Percentiles rank a stretch among this genome's conserved stretches.
phyloP scores from a whole-genome alignment of 1,140 invertebrate species.

The Cotesia vestalis region DNA sequence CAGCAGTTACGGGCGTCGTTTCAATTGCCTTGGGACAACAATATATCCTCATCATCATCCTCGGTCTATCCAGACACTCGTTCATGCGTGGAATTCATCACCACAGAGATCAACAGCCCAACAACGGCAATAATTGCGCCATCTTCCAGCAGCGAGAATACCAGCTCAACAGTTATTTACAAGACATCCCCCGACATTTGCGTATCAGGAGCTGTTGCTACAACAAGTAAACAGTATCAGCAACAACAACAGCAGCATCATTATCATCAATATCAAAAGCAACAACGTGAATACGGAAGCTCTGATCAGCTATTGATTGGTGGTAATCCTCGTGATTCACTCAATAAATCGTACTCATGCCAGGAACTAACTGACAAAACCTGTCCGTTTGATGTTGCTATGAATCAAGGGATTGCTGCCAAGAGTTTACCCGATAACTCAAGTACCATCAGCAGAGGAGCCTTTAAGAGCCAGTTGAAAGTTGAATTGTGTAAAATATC shows the following conservation, averaged over 20 bases:
- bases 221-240: too few relatives aligned
- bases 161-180: slow-evolving; percentile 49
- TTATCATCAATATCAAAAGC: too few relatives aligned
- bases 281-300: slow-evolving; percentile 8
- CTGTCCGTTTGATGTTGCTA: slow-evolving; percentile 10
- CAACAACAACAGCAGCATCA: too few relatives aligned
- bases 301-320: slow-evolving; percentile 23
- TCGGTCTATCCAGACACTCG: slow-evolving; percentile 12
- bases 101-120: slow-evolving; percentile 14
- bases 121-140: slow-evolving; percentile 38
- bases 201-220: slow-evolving; percentile 13
- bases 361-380: slow-evolving; percentile 27
- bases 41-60: neutral
- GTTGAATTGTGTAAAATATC: slow-evolving; percentile 30
- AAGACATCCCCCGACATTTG: slow-evolving; percentile 36
- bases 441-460: slow-evolving; percentile 9
- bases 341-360: slow-evolving; percentile 31
- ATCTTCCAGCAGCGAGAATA: slow-evolving; percentile 51
- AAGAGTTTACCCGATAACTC: slow-evolving; percentile 33
- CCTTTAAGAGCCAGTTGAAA: slow-evolving; percentile 30
- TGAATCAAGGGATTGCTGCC: slow-evolving; percentile 23
- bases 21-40: slow-evolving; percentile 18
- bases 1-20: slow-evolving; percentile 6
- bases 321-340: slow-evolving; percentile 16
- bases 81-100: slow-evolving; percentile 5